Percentiles rank a stretch among this genome's conserved stretches.
Conservation (phyloP, 1,140 invertebrate genomes). For the Diorhabda elongata region DNA sequence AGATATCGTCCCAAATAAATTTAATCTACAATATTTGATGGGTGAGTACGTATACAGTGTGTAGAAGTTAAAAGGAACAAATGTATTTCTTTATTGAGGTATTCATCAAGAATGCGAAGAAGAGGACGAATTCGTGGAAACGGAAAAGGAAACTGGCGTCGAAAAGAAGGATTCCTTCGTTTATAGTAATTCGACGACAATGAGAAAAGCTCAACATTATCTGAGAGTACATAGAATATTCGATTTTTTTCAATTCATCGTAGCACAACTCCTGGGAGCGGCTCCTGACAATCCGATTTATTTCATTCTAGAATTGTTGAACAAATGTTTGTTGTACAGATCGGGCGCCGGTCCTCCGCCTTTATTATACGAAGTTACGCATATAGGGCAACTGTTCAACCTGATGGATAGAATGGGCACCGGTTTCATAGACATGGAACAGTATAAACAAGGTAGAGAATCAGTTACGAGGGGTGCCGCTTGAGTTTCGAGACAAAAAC, state of each 20-base stretch:
- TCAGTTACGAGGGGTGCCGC: neutral
- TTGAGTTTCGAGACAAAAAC: too few relatives aligned
- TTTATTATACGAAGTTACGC: constrained; percentile 43
- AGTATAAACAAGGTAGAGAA: constrained; percentile 33
- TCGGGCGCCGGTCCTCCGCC: constrained; percentile 47
- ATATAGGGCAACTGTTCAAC: constrained; percentile 38
- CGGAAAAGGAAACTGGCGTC: neutral
- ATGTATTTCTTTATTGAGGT: neutral
- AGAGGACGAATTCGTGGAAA: constrained; percentile 20
- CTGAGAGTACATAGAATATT: constrained; percentile 46
- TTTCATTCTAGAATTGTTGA: constrained; percentile 49
- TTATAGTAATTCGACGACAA: constrained; percentile 28
- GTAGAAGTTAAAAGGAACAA: too few relatives aligned
- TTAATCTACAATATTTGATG: constrained; percentile 26
- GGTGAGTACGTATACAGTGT: neutral
- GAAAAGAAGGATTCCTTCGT: constrained; percentile 7
- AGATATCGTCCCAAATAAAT: neutral
- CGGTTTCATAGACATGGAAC: constrained; percentile 37
- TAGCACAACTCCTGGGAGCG: constrained; percentile 47
- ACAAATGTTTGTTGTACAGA: constrained; percentile 50
- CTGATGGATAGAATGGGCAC: constrained; percentile 40
- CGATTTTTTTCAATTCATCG: constrained; percentile 50
- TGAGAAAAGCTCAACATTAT: constrained; percentile 43
- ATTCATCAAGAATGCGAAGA: neutral
- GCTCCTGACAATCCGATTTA: constrained; percentile 49